Evolutionary conservation across 1,140 invertebrate genomes (phyloP), one percentile per base, ranked within the genome.

Genomic region (Gonioctena quinquepunctata): DNA sequence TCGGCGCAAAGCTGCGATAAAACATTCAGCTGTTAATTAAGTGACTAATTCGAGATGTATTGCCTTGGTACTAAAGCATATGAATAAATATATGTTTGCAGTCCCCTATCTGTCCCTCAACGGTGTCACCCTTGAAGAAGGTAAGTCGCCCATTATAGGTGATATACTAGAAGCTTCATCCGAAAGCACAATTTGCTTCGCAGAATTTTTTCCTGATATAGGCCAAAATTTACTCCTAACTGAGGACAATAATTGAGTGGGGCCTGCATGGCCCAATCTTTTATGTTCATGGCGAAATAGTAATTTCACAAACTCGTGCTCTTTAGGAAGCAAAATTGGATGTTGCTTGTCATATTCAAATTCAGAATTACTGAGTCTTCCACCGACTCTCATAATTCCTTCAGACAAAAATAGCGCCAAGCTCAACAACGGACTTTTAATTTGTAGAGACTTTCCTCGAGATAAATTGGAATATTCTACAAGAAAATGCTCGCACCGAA

Each of bases 11-110:
- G 68, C 66, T 18, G 71, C 27, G 16, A 83, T 19, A 64, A 78
- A 83, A 19, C 33, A 60, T 3, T 74, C 70, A n/a, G 79, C 75
- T 18, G 57, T 69, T 13, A 83, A 65, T 50, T 72, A 66, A 7
- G 25, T 59, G n/a, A 79, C 76, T 1, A 78, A 27, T 67, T 83
- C 80, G 21, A 82, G 52, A 61, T 82, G 78, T 1, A 80, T 59
- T 1, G 80, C 78, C 68, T 65, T 70, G 6, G 73, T 70, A 3
- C 26, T 26, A 8, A 75, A 49, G 33, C 73, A 72, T 13, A 67
- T 68, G 42, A 50, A 78, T n/a, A n/a, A n/a, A n/a, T n/a, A n/a
- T n/a, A n/a, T n/a, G n/a, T n/a, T n/a, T n/a, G n/a, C n/a, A n/a
- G n/a, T n/a, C n/a, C n/a, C n/a, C n/a, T n/a, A n/a, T n/a, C n/a